These are phyloP conservation scores for Phalacrocorax aristotelis DNA, from an alignment of 2,113 vertebrate genomes.

Conservation along the genomic window DNA sequence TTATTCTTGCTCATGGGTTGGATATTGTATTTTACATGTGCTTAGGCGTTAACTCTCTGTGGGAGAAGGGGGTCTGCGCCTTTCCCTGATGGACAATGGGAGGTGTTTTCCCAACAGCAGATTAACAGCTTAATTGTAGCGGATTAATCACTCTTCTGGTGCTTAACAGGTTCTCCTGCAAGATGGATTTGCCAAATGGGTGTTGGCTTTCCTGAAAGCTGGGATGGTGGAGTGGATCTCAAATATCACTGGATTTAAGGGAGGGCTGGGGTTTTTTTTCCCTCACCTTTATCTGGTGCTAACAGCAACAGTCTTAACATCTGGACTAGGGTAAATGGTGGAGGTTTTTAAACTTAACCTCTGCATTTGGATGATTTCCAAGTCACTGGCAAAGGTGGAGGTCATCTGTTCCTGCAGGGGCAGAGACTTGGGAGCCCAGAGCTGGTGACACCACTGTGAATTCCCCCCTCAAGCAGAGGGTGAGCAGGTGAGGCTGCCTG, in stretches of 20 bases:
- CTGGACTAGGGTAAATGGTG: background rate
- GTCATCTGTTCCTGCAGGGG: background rate
- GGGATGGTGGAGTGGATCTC: background rate
- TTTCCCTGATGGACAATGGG: background rate
- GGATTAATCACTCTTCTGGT: background rate
- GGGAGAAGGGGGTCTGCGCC: background rate
- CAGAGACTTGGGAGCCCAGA: background rate
- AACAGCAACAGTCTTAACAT: background rate
- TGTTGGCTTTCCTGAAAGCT: background rate
- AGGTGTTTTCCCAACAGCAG: background rate
- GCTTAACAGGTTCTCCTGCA: background rate
- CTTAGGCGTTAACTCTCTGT: accelerated
- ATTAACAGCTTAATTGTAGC: background rate
- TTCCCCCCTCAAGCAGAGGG: accelerated
- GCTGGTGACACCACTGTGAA: background rate
- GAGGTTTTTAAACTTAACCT: background rate
- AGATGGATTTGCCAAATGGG: background rate
- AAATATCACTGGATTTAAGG: background rate
- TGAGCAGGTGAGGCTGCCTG: background rate
- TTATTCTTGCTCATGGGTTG: background rate
- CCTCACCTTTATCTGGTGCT: background rate
- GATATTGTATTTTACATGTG: accelerated
- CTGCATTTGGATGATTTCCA: background rate
- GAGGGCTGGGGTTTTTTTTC: background rate
- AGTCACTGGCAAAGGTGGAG: background rate